These are phyloP conservation scores for Deilephila porcellus DNA, from an alignment of 2,888 invertebrate genomes.

Conservation along the genomic window DNA sequence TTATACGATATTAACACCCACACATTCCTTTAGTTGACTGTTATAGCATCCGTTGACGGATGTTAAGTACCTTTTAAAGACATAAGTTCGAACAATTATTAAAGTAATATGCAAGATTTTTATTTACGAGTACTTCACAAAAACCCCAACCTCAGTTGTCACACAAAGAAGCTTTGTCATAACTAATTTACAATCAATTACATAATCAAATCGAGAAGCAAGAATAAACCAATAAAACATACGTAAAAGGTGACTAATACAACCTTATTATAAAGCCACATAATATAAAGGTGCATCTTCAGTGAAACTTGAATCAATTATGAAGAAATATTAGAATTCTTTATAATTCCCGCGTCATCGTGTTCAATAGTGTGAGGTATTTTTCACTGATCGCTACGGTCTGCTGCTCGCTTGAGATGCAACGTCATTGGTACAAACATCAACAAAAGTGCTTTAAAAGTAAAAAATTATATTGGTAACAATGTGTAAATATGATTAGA, in stretches of 20 bases:
- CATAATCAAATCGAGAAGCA: neutral
- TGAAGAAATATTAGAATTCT: conserved; percentile 5
- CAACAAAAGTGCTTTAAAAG: neutral
- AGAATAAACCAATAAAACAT: neutral
- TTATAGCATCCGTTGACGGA: neutral
- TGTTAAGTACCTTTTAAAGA: neutral
- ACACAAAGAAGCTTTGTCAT: neutral
- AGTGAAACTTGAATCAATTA: conserved; percentile 12
- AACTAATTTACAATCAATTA: neutral
- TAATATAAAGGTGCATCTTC: neutral
- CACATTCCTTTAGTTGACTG: neutral
- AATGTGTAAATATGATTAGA: too few relatives aligned
- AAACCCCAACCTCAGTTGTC: too few relatives aligned
- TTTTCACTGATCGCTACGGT: neutral
- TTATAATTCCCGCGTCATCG: conserved; percentile 4
- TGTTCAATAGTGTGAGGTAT: conserved; percentile 11
- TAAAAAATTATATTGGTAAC: too few relatives aligned
- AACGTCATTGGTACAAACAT: conserved; percentile 3
- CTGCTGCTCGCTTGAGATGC: neutral
- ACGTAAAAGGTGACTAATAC: too few relatives aligned
- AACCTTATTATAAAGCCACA: neutral
- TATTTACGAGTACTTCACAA: too few relatives aligned
- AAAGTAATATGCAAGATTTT: neutral
- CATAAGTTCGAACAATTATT: too few relatives aligned
- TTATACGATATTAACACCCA: neutral